Base-by-base conservation (phyloP, 2,888 invertebrate genomes). In the Apotomis capreana region DNA sequence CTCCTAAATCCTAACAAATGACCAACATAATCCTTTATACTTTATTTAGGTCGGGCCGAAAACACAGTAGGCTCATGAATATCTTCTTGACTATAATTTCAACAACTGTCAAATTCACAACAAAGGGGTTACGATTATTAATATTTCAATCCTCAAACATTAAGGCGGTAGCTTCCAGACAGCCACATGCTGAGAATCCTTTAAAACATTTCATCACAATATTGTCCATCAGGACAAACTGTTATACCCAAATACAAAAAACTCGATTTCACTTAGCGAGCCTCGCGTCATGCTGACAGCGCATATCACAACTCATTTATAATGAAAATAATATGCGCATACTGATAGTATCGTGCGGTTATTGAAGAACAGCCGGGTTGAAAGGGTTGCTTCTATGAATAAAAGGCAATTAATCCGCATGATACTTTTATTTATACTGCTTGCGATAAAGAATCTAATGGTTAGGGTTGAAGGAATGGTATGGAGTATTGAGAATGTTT, bases 281-380 rank as follows among this genome's bases (percentile, higher is more conserved):
- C 79, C 82, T 85, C 86, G 85, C 82, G 85, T 93, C 93, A 92
- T 89, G 93, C 93, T 93, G 93, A 93, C 92, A 92, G 84, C 79
- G 86, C 91, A 85, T 91, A 88, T 90, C 83, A 89, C 87, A 87
- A 87, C 87, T 89, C 90, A 86, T 92, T 91, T 89, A 87, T 91
- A 87, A 91, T 85, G 83, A 84, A 88, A 83, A 86, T 89, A 75
- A 78, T 85, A 83, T 86, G 84, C 82, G 79, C 79, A 74, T 78
- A 77, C 79, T 83, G 92, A 93, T 93, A 88, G 80, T 80, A 92
- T 92, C 92, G 80, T 80, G 77, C 78, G 80, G 83, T 85, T 65
- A 70, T 70, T 59, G 85, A 83, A 81, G 82, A 83, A 87, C 83
- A 83, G 84, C 83, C 77, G 80, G 68, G 67, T 75, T 71, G 69